phyloP scores from a whole-genome alignment of 1,140 invertebrate genomes.

The Drosophila aff. region DNA sequence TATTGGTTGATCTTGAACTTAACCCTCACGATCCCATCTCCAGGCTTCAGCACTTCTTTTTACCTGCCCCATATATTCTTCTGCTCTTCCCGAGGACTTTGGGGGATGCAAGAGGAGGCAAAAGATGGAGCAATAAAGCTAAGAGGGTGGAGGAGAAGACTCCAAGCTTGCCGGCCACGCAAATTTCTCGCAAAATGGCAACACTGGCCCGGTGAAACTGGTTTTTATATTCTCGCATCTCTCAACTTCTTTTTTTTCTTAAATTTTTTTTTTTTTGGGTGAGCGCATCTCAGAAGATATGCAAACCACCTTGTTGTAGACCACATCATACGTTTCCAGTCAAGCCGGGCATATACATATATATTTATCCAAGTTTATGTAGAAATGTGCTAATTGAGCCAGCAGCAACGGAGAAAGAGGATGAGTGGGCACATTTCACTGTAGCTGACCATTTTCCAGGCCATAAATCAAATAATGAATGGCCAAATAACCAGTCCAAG shows the following conservation, averaged over 20 bases:
- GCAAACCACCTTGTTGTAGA: conserved; percentile 39
- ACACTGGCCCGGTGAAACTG: conserved; percentile 62
- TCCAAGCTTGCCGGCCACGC: conserved; percentile 40
- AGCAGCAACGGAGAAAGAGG: conserved; percentile 17
- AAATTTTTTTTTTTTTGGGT: conserved; percentile 1
- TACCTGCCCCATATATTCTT: conserved; percentile 39
- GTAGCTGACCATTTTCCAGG: conserved; percentile 56
- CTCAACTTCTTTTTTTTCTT: background rate
- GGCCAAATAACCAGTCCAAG: conserved; percentile 36
- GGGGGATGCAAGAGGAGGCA: background rate
- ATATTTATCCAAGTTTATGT: background rate
- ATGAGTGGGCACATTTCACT: conserved; percentile 17
- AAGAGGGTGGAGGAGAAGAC: conserved; percentile 13
- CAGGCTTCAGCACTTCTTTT: conserved; percentile 25
- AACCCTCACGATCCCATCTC: conserved; percentile 43
- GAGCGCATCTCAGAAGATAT: conserved; percentile 42
- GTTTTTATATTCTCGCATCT: conserved; percentile 53
- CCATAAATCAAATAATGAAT: conserved; percentile 78
- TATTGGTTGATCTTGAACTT: conserved; percentile 7
- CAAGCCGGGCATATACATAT: background rate
- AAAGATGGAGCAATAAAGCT: conserved; percentile 13
- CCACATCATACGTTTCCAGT: conserved; percentile 39
- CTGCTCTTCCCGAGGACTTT: background rate
- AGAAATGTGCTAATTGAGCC: conserved; percentile 65
- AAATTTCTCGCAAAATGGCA: conserved; percentile 70